These are phyloP conservation scores for Xestia c-nigrum DNA, from an alignment of 2,888 invertebrate genomes.

Conservation along the genomic window DNA sequence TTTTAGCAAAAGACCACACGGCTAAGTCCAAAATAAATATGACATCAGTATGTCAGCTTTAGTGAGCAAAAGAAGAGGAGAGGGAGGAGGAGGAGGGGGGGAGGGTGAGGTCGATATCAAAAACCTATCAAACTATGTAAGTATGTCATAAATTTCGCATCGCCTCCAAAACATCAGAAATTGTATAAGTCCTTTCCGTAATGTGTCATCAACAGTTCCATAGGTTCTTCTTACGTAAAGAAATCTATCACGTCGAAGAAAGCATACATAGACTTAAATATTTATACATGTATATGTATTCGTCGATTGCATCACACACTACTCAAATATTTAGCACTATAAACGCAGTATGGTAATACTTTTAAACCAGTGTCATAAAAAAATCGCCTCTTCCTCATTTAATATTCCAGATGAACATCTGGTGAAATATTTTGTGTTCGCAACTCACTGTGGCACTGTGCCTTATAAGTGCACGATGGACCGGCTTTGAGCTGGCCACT, in stretches of 20 bases:
- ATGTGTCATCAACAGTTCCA: conserved; percentile 28
- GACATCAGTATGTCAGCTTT: not conserved
- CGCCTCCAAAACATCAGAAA: conserved; percentile 16
- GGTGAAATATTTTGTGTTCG: conserved; percentile 59
- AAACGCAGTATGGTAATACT: conserved; percentile 32
- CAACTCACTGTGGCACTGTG: conserved; percentile 49
- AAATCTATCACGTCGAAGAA: conserved; percentile 42
- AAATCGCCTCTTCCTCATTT: conserved; percentile 45
- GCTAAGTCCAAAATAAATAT: conserved; percentile 44
- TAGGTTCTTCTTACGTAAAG: conserved; percentile 36
- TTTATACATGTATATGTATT: conserved; percentile 42
- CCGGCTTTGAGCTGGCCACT: conserved; percentile 44
- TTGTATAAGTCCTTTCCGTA: conserved; percentile 6
- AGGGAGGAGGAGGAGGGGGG: too few species aligned
- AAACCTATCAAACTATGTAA: not conserved
- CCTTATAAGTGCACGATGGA: conserved; percentile 57
- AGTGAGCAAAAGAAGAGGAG: not conserved
- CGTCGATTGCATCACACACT: conserved; percentile 53
- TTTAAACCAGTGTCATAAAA: conserved; percentile 43
- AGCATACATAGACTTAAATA: conserved; percentile 36
- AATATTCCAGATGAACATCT: conserved; percentile 64
- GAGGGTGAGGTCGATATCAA: conserved; percentile 8
- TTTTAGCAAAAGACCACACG: conserved; percentile 46
- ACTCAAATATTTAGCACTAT: conserved; percentile 33
- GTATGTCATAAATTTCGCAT: conserved; percentile 24